A percentile compares a stretch with the other conserved stretches of the same genome.
Evolutionary conservation across 2,888 invertebrate genomes (phyloP).

Genomic region (Nysson spinosus): DNA sequence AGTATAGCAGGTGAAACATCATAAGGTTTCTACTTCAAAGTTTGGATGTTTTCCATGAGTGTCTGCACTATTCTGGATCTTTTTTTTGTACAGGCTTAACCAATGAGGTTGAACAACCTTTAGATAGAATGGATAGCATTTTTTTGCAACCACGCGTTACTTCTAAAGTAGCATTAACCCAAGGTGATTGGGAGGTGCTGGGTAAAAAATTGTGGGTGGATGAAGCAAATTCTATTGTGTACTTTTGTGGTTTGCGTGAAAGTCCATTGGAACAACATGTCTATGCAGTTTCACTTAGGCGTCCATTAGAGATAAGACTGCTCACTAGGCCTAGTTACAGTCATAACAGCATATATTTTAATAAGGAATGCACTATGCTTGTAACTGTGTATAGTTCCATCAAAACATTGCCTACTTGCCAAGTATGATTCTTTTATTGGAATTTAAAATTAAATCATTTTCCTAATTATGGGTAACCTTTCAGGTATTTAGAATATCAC

Average conservation of each 20-base stretch:
- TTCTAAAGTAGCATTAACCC: slow-evolving; percentile 87
- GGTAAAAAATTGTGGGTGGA: slow-evolving; percentile 94
- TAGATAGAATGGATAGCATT: slow-evolving; percentile 79
- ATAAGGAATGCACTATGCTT: slow-evolving; percentile 87
- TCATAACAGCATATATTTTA: slow-evolving; percentile 80
- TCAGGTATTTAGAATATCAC: slow-evolving; percentile 83
- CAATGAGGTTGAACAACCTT: slow-evolving; percentile 80
- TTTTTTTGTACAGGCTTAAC: slow-evolving; percentile 70
- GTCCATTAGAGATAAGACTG: slow-evolving; percentile 85
- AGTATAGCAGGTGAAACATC: slow-evolving; percentile 71
- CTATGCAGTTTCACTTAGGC: slow-evolving; percentile 88
- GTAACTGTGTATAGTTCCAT: slow-evolving; percentile 92
- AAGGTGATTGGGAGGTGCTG: slow-evolving; percentile 96
- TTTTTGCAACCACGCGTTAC: slow-evolving; percentile 82
- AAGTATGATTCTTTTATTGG: slow-evolving; percentile 69
- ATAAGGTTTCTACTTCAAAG: background rate
- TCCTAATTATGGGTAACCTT: slow-evolving; percentile 3
- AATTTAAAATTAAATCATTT: background rate
- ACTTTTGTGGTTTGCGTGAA: slow-evolving; percentile 94
- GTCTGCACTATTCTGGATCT: background rate
- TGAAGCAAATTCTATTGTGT: slow-evolving; percentile 86
- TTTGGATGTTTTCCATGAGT: background rate
- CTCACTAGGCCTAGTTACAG: slow-evolving; percentile 91
- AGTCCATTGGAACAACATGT: slow-evolving; percentile 95
- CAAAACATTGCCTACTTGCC: slow-evolving; percentile 87